Percentiles rank a stretch among this genome's conserved stretches.
These are phyloP conservation scores for Seira musarum DNA, from an alignment of 2,888 invertebrate species.

Conservation along the genomic window DNA sequence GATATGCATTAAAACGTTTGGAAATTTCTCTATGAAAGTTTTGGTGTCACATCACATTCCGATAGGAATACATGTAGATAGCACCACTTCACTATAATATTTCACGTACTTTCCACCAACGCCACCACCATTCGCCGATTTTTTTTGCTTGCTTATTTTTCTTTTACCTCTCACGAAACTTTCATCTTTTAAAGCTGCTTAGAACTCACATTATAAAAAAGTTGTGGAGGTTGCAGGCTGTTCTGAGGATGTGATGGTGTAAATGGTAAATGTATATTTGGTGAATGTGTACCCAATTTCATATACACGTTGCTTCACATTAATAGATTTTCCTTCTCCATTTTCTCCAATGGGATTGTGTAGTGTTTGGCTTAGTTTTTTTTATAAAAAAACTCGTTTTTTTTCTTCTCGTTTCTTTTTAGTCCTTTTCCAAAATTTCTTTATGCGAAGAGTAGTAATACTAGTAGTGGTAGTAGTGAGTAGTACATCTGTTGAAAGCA, in stretches of 20 bases:
- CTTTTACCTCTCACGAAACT: not conserved
- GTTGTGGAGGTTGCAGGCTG: not conserved
- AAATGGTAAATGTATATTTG: not conserved
- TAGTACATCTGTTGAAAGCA: slow-evolving; percentile 47
- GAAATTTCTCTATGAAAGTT: not conserved
- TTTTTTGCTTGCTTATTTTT: not conserved
- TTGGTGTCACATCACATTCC: not conserved
- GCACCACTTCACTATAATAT: not conserved
- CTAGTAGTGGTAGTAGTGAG: too few relatives aligned
- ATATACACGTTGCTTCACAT: slow-evolving; percentile 7
- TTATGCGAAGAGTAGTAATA: too few relatives aligned
- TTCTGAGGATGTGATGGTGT: not conserved
- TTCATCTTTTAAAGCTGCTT: slow-evolving; percentile 6
- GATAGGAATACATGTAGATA: too few relatives aligned
- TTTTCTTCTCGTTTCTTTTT: not conserved
- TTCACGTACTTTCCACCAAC: not conserved
- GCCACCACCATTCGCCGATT: not conserved
- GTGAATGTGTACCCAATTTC: not conserved
- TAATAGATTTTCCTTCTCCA: slow-evolving; percentile 1
- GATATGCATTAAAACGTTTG: not conserved
- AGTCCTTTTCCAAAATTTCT: not conserved
- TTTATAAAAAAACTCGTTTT: slow-evolving; percentile 34
- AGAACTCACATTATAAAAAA: not conserved
- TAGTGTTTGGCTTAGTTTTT: slow-evolving; percentile 39
- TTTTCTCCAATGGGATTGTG: slow-evolving; percentile 13